phyloP scores from a whole-genome alignment of 2,888 invertebrate genomes.

The Sarcophaga subvicina region DNA sequence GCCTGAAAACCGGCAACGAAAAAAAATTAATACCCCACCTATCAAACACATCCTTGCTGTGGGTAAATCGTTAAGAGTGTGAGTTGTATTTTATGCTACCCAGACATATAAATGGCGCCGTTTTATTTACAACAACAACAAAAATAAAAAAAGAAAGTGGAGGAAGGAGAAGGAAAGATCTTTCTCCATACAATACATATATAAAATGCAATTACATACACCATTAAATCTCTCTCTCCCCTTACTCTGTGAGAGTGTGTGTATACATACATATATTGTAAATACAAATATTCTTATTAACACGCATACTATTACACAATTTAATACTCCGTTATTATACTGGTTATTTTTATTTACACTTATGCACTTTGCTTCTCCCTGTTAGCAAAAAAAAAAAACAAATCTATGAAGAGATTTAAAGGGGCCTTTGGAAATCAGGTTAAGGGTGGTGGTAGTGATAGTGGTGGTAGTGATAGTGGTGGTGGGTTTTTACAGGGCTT shows the following conservation, averaged over 20 bases:
- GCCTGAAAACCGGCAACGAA: slow-evolving; percentile 58
- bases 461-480: slow-evolving; percentile 6
- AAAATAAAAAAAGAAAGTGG: not conserved
- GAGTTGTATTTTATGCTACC: slow-evolving; percentile 41
- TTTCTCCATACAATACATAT: not conserved
- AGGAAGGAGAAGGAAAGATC: no score
- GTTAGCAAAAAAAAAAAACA: not conserved
- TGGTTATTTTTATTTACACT: slow-evolving; percentile 61
- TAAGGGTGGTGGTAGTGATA: not conserved
- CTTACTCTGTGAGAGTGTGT: not conserved
- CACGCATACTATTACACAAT: slow-evolving; percentile 21
- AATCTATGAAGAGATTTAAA: not conserved
- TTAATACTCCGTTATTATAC: slow-evolving; percentile 29
- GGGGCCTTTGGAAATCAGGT: not conserved
- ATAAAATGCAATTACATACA: slow-evolving; percentile 69
- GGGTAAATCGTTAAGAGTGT: not conserved
- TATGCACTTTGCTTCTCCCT: slow-evolving; percentile 39
- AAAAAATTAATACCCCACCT: slow-evolving; percentile 26
- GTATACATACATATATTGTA: not conserved
- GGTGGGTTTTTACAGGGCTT: slow-evolving; percentile 41
- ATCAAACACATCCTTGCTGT: not conserved
- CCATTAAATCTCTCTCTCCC: slow-evolving; percentile 59
- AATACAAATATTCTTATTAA: slow-evolving; percentile 6
- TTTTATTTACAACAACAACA: slow-evolving; percentile 35
- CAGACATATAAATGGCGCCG: slow-evolving; percentile 66